Evolutionary conservation across 1,140 invertebrate species (phyloP), one percentile per base, ranked within the genome.

Genomic region (Cherax destructor): DNA sequence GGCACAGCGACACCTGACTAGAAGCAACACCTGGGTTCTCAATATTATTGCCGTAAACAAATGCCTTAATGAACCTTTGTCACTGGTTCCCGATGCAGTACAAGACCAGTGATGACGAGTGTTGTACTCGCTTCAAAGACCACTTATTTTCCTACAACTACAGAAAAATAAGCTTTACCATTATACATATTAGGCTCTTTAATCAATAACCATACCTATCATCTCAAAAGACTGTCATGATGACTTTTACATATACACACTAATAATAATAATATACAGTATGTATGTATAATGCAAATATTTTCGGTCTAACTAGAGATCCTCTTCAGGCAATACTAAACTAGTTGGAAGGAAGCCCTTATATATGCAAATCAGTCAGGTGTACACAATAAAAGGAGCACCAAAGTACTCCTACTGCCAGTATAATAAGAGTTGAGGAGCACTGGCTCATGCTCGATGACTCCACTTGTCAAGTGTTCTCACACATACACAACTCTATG

Each of bases 1-100:
- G 86, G 86, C 86, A 88, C 86, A 79, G 86, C 77, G 86, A 88
- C 86, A 80, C 86, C 86, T 88, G 86, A 88, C 86, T 88, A 88
- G 86, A 88, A 88, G 86, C 86, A 79, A 88, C 86, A 80, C 77
- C 86, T 69, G 86, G 86, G 86, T 77, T 86, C 61, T 56, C 61
- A 47, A 69, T 47, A 79, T 88, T 88, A 88, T 88, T 88, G 86
- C 86, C 86, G 77, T 79, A 79, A 79, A 81, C 50, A 85, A 85
- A 85, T 74, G 83, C 65, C 69, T 69, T 85, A 85, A 85, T 74
- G 83, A 85, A 85, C 69, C 83, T 74, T 85, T 74, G 69, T 24
- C 83, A 85, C 49, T 85, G 69, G 83, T 85, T 56, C 41, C 21
- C 50, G 18, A 74, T 72, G 47, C 61, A 84, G 24, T 50, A 81